A percentile compares a stretch with the other conserved stretches of the same genome.
Conservation (phyloP, 2,113 vertebrate genomes). For the Calyptomena viridis region DNA sequence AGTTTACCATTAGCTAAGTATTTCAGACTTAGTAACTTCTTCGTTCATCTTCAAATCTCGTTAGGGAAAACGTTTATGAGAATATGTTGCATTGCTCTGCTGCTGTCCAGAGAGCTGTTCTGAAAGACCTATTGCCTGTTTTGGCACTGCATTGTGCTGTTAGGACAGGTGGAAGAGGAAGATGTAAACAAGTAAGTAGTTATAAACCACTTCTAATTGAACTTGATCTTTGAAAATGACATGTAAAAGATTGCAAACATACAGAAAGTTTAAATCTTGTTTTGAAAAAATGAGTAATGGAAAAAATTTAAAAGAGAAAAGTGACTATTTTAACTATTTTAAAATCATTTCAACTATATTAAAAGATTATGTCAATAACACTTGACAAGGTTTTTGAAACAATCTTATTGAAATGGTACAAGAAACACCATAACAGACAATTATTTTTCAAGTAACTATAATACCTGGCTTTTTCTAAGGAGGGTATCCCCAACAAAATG, state of each 20-base stretch:
- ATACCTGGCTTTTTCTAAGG: not conserved
- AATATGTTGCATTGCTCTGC: not conserved
- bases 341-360: not conserved
- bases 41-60: not conserved
- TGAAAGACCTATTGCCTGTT: not conserved
- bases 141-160: not conserved
- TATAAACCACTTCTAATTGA: conserved; percentile 27
- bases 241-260: not conserved
- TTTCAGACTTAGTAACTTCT: too few relatives aligned
- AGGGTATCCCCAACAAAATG: not conserved
- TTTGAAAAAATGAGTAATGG: not conserved
- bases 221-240: not conserved
- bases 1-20: not conserved
- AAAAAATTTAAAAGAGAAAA: not conserved
- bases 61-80: not conserved
- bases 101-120: not conserved
- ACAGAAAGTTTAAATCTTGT: not conserved
- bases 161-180: not conserved
- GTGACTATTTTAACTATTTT: not conserved
- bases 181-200: not conserved
- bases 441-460: not conserved
- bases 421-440: not conserved
- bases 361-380: not conserved
- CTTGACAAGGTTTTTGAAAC: not conserved
- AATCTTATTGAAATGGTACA: not conserved